A percentile compares a stretch with the other conserved stretches of the same genome.
phyloP scores from a whole-genome alignment of 2,113 vertebrate species.

The Chaetodon trifascialis region DNA sequence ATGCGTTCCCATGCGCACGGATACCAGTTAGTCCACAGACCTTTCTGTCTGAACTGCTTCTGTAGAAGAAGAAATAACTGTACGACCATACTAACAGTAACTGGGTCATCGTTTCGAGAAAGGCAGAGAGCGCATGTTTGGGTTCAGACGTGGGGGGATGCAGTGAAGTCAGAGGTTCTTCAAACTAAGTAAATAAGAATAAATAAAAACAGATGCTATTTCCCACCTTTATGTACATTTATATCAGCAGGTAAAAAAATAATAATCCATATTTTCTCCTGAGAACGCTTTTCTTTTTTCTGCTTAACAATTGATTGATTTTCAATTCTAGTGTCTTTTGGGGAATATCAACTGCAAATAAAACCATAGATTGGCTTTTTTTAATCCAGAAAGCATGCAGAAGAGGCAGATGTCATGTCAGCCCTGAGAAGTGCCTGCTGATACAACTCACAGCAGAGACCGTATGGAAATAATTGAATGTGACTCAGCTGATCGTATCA shows the following conservation, averaged over 20 bases:
- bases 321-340: not conserved
- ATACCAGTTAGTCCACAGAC: not conserved
- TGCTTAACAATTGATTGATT: not conserved
- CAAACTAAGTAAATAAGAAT: too few species aligned
- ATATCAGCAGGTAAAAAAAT: not conserved
- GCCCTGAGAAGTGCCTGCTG: not conserved
- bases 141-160: too few species aligned
- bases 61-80: not conserved
- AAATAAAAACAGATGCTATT: not conserved
- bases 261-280: not conserved
- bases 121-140: not conserved
- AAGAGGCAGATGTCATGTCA: not conserved
- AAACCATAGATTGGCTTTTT: not conserved
- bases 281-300: too few species aligned
- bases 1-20: too few species aligned
- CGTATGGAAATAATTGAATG: not conserved
- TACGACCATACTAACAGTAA: not conserved
- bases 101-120: not conserved
- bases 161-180: too few species aligned
- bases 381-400: not conserved
- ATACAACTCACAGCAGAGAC: not conserved
- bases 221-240: not conserved
- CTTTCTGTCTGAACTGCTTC: not conserved
- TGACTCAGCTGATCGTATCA: constrained; percentile 1
- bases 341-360: not conserved